These are phyloP conservation scores for Cricetomys ansorgei DNA, from an alignment of 2,113 vertebrate species.

Conservation along the genomic window DNA sequence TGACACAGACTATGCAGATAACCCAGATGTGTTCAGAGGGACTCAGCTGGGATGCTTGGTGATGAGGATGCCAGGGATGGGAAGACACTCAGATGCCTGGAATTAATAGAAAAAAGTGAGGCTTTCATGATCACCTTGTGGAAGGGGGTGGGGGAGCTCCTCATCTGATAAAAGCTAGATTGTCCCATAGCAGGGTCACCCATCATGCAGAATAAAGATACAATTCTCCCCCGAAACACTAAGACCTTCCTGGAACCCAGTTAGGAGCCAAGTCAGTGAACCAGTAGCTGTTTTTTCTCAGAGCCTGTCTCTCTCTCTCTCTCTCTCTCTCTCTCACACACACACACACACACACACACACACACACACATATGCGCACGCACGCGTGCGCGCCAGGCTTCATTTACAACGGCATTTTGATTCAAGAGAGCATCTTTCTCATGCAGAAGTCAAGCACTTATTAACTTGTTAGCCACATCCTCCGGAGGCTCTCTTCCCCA, in stretches of 20 bases:
- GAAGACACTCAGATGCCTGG: neutral
- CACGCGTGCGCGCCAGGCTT: neutral
- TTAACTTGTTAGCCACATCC: neutral
- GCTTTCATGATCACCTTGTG: neutral
- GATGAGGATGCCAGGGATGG: neutral
- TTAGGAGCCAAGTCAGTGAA: neutral
- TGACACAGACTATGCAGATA: neutral
- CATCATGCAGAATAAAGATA: neutral
- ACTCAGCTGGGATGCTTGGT: neutral
- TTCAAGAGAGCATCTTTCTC: conserved; percentile 1
- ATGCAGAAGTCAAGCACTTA: neutral
- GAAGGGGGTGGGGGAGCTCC: neutral
- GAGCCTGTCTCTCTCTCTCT: no score
- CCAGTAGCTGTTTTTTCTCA: neutral
- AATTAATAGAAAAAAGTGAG: neutral
- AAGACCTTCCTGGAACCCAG: neutral
- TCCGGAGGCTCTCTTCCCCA: neutral
- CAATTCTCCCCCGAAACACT: neutral
- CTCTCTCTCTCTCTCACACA: no score
- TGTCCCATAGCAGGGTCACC: neutral
- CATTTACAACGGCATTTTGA: neutral
- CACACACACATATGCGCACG: no score
- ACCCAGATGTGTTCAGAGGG: neutral
- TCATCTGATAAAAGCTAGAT: neutral
- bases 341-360: no score